Evolutionary conservation across 2,888 invertebrate genomes (phyloP), one percentile per base, ranked within the genome.

Genomic region (Stenolophus ochropezus): DNA sequence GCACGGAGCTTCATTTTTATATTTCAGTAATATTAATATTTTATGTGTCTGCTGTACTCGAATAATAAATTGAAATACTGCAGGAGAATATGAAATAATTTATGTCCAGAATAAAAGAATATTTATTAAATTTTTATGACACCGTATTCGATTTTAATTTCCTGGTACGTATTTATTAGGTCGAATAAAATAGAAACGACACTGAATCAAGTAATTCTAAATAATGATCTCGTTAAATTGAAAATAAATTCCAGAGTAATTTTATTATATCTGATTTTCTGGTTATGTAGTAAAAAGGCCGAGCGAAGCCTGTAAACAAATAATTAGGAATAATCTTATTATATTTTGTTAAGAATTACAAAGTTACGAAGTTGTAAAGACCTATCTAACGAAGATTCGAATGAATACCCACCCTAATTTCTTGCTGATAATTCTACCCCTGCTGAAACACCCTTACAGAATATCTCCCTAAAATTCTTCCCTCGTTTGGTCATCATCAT

Each of bases 141-240:
- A 25, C 25, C 4, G n/a, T 25, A 25, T 61, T 25, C 25, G 14
- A 25, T 25, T 21, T 23, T 25, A 61, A 61, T 61, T 61, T 61
- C 61, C 61, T 61, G 61, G 20, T 56, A 11, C 56, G 20, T 61
- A 61, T 61, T 61, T 61, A 61, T 25, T 61, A 61, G 25, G 11
- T 61, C 5, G 4, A 25, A 61, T 61, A 25, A 25, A 23, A 61
- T 20, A n/a, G 25, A 25, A 56, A 20, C 18, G 11, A 56, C 20
- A 20, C 18, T 20, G 4, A 56, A 21, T 56, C 56, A 20, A 20
- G 20, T 56, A 56, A 56, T 56, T 21, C 20, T 20, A 20, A 56
- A 56, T 56, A 56, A 56, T 56, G 56, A 11, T 56, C 56, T 56
- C 56, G 21, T 56, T 56, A 56, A 56, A 56, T 8, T 56, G 21